These are phyloP conservation scores for Harpegnathos saltator DNA, from an alignment of 1,140 invertebrate species.

Conservation along the genomic window DNA sequence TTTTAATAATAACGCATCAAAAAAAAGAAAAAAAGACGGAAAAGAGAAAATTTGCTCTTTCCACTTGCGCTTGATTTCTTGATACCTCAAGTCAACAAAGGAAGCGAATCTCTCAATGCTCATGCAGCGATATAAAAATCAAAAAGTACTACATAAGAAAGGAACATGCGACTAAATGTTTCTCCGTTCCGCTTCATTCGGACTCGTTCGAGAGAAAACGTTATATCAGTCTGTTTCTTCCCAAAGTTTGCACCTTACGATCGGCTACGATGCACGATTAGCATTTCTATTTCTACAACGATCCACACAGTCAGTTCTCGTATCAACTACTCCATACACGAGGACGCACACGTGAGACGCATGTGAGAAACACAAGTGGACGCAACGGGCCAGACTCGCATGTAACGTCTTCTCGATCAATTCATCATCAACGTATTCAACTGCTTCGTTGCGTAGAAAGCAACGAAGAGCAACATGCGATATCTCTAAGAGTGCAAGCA, in stretches of 20 bases:
- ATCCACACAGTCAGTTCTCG: neutral
- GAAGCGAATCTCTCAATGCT: neutral
- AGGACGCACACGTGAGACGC: neutral
- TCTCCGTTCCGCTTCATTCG: neutral
- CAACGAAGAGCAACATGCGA: neutral
- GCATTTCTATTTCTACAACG: neutral
- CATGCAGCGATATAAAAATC: conserved; percentile 25
- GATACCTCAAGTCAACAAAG: too few species aligned
- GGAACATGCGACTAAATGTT: conserved; percentile 19
- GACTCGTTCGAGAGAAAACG: conserved; percentile 15
- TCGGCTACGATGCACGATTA: neutral
- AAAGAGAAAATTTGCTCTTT: too few species aligned
- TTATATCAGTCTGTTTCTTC: conserved; percentile 3
- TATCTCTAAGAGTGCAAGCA: conserved; percentile 31
- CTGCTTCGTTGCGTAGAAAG: neutral
- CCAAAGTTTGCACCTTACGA: neutral
- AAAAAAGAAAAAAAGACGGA: too few species aligned
- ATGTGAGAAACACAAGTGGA: neutral
- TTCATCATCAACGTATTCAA: too few species aligned
- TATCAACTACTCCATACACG: neutral
- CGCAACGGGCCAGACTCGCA: neutral
- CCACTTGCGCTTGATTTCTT: too few species aligned
- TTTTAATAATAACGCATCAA: neutral
- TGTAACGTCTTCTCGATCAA: conserved; percentile 11
- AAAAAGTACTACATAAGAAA: conserved; percentile 1